Evolutionary conservation across 2,797 vertebrate species (phyloP).

Genomic region (Vireo griseus): DNA sequence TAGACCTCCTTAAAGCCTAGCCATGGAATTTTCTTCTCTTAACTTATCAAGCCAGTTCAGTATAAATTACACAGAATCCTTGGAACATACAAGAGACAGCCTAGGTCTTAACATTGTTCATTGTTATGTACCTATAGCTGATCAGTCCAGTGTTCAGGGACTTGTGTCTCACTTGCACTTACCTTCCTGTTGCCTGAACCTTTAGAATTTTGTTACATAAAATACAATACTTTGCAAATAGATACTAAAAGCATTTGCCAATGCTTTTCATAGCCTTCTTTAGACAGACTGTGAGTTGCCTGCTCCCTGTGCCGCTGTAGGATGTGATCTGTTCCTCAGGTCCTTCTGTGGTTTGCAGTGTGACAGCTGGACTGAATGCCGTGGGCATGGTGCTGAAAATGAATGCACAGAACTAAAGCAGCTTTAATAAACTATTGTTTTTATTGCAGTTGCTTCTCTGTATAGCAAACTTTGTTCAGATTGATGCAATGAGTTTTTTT

Average conservation of each 20-base stretch:
- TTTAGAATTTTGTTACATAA: background rate
- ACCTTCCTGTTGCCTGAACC: background rate
- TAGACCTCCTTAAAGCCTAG: background rate
- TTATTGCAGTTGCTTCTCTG: background rate
- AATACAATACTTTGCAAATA: background rate
- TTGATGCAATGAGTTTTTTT: background rate
- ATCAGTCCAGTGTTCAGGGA: background rate
- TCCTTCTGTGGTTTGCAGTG: background rate
- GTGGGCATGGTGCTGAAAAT: background rate
- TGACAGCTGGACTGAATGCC: accelerated
- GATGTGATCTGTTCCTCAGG: background rate
- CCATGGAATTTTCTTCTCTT: background rate
- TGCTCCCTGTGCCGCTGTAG: background rate
- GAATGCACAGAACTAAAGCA: background rate
- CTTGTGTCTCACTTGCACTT: background rate
- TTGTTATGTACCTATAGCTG: background rate
- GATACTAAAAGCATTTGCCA: background rate
- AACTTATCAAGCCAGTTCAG: background rate
- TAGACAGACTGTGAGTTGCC: background rate
- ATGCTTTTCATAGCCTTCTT: background rate
- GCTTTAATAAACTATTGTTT: background rate
- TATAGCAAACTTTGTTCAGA: background rate
- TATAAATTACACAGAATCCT: background rate
- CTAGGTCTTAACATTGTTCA: background rate
- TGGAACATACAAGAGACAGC: background rate